Percentiles rank a stretch among this genome's conserved stretches.
These are phyloP conservation scores for Clinocottus analis DNA, from an alignment of 2,113 vertebrate genomes.

Conservation along the genomic window DNA sequence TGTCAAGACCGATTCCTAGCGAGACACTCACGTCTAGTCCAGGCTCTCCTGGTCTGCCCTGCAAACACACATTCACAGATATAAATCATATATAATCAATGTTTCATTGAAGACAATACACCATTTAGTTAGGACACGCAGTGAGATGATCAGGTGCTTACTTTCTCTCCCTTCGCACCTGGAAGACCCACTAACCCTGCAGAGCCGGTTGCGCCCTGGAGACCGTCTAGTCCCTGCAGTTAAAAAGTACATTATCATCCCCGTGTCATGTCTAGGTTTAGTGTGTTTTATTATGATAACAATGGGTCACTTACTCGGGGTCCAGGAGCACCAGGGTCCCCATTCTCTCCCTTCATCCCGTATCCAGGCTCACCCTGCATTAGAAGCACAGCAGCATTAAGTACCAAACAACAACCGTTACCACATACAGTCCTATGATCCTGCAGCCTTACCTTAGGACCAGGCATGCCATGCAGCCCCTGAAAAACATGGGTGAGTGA, in stretches of 20 bases:
- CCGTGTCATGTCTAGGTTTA: background rate
- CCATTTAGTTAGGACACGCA: background rate
- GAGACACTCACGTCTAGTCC: conserved; percentile 93
- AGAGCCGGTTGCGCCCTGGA: conserved; percentile 75
- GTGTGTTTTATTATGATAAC: background rate
- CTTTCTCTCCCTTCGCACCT: conserved; percentile 96
- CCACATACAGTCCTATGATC: background rate
- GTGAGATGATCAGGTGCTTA: conserved; percentile 59
- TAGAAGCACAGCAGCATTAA: conserved; percentile 40
- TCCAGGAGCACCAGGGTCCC: conserved; percentile 77
- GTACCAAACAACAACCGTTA: conserved; percentile 9
- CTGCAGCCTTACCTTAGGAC: conserved; percentile 88
- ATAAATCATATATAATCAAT: background rate
- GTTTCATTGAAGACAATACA: background rate
- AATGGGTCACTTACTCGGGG: conserved; percentile 63
- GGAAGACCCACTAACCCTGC: conserved; percentile 92
- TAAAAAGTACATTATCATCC: conserved; percentile 10
- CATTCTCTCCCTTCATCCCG: conserved; percentile 81
- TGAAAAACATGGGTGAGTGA: conserved; percentile 69
- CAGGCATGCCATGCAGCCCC: conserved; percentile 92
- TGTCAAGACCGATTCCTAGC: background rate
- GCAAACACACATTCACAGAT: conserved; percentile 55
- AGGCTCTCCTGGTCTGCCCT: conserved; percentile 93
- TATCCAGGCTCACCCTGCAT: conserved; percentile 84
- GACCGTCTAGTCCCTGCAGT: conserved; percentile 70